These are phyloP conservation scores for Albula goreensis DNA, from an alignment of 2,113 vertebrate genomes.

Conservation along the genomic window DNA sequence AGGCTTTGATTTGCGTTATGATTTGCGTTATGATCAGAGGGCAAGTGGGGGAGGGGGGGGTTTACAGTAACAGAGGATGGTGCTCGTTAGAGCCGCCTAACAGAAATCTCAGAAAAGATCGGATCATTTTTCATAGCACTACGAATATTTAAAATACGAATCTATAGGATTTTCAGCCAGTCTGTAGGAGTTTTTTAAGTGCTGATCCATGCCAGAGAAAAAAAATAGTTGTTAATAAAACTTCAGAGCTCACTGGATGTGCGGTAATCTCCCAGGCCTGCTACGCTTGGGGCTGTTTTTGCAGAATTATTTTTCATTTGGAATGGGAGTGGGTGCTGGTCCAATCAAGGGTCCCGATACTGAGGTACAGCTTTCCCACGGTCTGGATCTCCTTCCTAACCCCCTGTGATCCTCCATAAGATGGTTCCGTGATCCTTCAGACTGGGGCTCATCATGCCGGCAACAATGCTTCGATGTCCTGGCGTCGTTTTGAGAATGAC, in stretches of 20 bases:
- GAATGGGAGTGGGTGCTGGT: conserved; percentile 56
- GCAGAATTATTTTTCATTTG: conserved; percentile 66
- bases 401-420: conserved; percentile 21
- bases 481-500: not conserved
- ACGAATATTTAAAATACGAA: not conserved
- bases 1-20: not conserved
- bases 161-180: conserved; percentile 4
- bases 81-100: not conserved
- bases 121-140: conserved; percentile 1
- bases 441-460: not conserved
- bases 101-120: not conserved
- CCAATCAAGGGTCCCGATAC: conserved; percentile 53
- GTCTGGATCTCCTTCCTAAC: conserved; percentile 21
- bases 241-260: conserved; percentile 53
- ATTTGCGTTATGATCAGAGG: not conserved
- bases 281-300: conserved; percentile 65
- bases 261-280: conserved; percentile 54
- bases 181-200: conserved; percentile 18
- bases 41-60: conserved; percentile 20
- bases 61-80: conserved; percentile 36
- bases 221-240: conserved; percentile 66
- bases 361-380: conserved; percentile 61
- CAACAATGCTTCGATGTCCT: not conserved
- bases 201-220: conserved; percentile 47
- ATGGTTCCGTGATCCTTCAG: conserved; percentile 24